These are phyloP conservation scores for Paraplagusia blochii DNA, from an alignment of 2,113 vertebrate species.

Conservation along the genomic window DNA sequence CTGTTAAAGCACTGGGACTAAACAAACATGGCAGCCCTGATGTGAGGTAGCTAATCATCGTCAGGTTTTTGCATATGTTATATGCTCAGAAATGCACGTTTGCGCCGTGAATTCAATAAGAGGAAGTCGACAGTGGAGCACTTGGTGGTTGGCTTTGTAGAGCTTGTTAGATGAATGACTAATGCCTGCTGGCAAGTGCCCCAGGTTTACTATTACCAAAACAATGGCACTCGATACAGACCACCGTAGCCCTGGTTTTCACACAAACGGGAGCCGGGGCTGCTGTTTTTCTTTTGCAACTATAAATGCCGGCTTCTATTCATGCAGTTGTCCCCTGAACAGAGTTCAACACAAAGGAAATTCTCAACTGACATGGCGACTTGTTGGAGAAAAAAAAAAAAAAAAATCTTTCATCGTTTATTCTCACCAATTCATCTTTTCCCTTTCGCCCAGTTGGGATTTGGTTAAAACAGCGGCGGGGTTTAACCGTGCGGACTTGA, in stretches of 20 bases:
- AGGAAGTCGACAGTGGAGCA: constrained; percentile 64
- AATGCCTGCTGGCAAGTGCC: constrained; percentile 70
- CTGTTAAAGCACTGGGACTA: constrained; percentile 36
- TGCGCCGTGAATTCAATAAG: constrained; percentile 61
- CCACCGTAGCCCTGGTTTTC: constrained; percentile 64
- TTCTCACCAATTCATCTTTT: constrained; percentile 45
- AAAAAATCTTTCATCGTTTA: constrained; percentile 34
- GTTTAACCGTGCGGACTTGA: constrained; percentile 7
- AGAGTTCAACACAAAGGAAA: constrained; percentile 50
- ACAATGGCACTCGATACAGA: constrained; percentile 69
- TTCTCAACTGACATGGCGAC: constrained; percentile 49
- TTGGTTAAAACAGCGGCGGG: constrained; percentile 1
- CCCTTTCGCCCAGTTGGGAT: not conserved
- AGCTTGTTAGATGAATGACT: constrained; percentile 72
- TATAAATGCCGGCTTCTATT: constrained; percentile 63
- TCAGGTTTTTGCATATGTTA: constrained; percentile 28
- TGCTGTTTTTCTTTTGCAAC: constrained; percentile 63
- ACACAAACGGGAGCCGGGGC: constrained; percentile 57
- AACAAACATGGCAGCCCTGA: constrained; percentile 49
- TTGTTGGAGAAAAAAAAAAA: constrained; percentile 31
- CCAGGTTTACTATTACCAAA: constrained; percentile 73
- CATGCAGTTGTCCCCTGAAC: constrained; percentile 46
- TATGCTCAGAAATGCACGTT: constrained; percentile 49
- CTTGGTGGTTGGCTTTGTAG: constrained; percentile 70
- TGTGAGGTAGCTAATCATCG: constrained; percentile 48